Percentiles rank a stretch among this genome's conserved stretches.
Evolutionary conservation across 2,113 vertebrate genomes (phyloP).

Genomic region (Perognathus longimembris): DNA sequence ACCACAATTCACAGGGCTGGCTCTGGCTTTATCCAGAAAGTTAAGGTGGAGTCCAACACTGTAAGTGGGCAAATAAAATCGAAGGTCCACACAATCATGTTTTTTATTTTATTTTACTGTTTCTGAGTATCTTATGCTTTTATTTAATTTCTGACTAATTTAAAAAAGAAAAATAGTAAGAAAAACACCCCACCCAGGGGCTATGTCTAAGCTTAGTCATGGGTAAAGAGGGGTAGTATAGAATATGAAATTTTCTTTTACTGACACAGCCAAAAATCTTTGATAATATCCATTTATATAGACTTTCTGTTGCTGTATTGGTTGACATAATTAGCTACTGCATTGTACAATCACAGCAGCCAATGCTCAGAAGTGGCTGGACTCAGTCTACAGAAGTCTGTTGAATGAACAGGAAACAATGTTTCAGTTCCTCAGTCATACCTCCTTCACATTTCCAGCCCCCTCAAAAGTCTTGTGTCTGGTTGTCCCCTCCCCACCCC

Average conservation of each 20-base stretch:
- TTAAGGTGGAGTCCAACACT: neutral
- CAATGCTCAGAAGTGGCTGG: neutral
- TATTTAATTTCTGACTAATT: neutral
- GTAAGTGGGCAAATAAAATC: neutral
- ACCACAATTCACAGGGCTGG: neutral
- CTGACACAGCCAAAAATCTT: neutral
- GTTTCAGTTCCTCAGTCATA: neutral
- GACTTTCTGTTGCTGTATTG: neutral
- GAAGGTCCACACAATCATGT: neutral
- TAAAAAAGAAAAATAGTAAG: neutral
- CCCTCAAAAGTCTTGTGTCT: neutral
- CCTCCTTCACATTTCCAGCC: neutral
- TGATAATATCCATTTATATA: neutral
- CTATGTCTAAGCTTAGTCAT: neutral
- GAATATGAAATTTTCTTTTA: conserved; percentile 3
- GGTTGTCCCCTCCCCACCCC: no score
- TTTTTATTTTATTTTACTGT: neutral
- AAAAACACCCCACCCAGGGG: neutral
- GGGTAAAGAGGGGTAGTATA: neutral
- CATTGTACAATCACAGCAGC: neutral
- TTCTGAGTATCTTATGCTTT: neutral
- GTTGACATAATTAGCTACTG: neutral
- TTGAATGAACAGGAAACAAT: no score
- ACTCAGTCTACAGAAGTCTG: neutral
- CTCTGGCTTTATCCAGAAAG: neutral